Percentiles rank a stretch among this genome's conserved stretches.
Evolutionary conservation across 1,140 invertebrate species (phyloP).

Genomic region (Panulirus ornatus): DNA sequence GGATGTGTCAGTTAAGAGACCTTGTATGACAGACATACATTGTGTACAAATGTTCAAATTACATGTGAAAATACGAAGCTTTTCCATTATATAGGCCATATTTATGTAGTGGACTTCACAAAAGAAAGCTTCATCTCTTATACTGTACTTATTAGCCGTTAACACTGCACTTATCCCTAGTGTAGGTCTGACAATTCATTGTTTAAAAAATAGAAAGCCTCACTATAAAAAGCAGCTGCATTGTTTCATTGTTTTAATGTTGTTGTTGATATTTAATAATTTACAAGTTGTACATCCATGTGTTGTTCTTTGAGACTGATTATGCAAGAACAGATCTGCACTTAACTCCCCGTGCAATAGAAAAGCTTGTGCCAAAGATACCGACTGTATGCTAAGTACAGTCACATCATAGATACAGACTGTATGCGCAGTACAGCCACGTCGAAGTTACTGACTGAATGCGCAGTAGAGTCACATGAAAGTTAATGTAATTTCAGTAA

Average conservation of each 20-base stretch:
- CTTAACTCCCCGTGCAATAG: constrained; percentile 55
- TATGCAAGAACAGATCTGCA: constrained; percentile 11
- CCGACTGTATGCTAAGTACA: neutral
- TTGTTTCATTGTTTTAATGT: constrained; percentile 54
- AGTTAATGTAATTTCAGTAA: constrained; percentile 26
- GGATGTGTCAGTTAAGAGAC: neutral
- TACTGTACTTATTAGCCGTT: constrained; percentile 49
- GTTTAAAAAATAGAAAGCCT: constrained; percentile 2
- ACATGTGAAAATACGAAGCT: constrained; percentile 19
- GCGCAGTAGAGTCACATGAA: neutral
- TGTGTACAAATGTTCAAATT: constrained; percentile 51
- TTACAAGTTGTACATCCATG: constrained; percentile 5
- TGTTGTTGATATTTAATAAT: constrained; percentile 55
- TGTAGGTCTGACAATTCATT: constrained; percentile 43
- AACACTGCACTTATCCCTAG: constrained; percentile 53
- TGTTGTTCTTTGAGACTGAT: constrained; percentile 15
- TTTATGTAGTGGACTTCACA: constrained; percentile 47
- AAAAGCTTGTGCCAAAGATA: constrained; percentile 59
- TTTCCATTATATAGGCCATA: constrained; percentile 27
- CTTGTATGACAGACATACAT: constrained; percentile 23
- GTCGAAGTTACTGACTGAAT: constrained; percentile 12
- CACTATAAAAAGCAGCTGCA: constrained; percentile 14
- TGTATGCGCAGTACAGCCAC: neutral
- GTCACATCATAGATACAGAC: constrained; percentile 7
- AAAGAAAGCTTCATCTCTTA: constrained; percentile 41